Conservation (phyloP, 2,113 vertebrate genomes). For the Anguilla japonica region DNA sequence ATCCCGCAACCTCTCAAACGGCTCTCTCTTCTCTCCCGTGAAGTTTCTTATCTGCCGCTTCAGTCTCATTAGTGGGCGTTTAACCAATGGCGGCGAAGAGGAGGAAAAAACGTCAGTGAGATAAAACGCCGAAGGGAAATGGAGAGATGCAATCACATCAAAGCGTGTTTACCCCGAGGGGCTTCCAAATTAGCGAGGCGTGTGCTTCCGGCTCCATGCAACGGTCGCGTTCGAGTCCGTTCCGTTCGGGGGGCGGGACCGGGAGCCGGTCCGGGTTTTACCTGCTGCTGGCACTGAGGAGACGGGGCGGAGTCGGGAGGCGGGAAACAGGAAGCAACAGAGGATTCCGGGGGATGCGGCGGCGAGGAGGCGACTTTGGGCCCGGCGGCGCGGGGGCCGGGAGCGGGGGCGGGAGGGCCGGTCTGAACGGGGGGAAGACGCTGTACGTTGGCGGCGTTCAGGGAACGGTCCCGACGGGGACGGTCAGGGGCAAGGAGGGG, state of each 20-base stretch:
- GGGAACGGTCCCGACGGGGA: not conserved
- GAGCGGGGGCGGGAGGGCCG: not conserved
- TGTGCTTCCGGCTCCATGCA: not conserved
- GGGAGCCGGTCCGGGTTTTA: conserved; percentile 18
- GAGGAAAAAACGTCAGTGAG: not conserved
- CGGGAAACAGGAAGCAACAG: conserved; percentile 69
- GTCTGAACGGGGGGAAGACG: not conserved
- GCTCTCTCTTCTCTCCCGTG: not conserved
- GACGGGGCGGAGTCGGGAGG: conserved; percentile 49
- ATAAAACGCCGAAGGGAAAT: conserved; percentile 15
- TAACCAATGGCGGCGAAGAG: not conserved
- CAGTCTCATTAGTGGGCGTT: not conserved
- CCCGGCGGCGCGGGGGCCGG: not conserved
- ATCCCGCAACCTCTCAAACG: not conserved
- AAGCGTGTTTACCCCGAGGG: conserved; percentile 12
- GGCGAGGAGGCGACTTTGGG: conserved; percentile 26
- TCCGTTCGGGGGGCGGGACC: not conserved
- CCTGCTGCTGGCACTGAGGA: conserved; percentile 39
- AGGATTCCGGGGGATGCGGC: conserved; percentile 70
- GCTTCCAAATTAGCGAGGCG: not conserved
- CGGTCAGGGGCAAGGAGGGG: not conserved
- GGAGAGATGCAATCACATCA: conserved; percentile 35
- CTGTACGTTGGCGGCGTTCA: not conserved
- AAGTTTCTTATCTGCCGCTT: conserved; percentile 22
- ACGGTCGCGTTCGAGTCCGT: not conserved